Evolutionary conservation across 2,113 vertebrate species (phyloP), one percentile per base, ranked within the genome.

Genomic region (Tretioscincus oriximinensis): DNA sequence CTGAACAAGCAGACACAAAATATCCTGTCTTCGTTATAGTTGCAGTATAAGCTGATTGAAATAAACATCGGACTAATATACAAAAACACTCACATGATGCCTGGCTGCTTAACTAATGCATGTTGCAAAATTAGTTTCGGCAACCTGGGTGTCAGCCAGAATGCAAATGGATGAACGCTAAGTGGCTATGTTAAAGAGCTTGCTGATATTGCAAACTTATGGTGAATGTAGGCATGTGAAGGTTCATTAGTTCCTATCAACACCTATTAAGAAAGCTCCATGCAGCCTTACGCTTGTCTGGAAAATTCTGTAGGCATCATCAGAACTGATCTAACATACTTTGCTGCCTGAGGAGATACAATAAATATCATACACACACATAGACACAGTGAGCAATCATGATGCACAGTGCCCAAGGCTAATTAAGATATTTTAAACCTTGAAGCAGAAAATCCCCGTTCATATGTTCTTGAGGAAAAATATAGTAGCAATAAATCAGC

Each of bases 191-290:
- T 90, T 85, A 86, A 86, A 75, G 2, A 89, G 67, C 80, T 88
- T 88, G 74, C 80, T 80, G 74, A 87, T 85, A 85, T 20, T 86
- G 76, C 0, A 14, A 41, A 78, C 31, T 11, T 71, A 47, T 24
- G 81, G 84, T n/a, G 63, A 31, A 80, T 77, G 70, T 81, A 70
- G 73, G 78, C 80, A 68, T 73, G 78, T 0, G 1, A 86, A 0
- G 26, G 76, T 84, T 90, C 88, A 84, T 90, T 90, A 86, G 67
- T 84, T 90, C 88, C 85, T 86, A 88, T 87, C 88, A 91, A 87
- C 85, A 87, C 67, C 64, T 76, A 77, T 90, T 87, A 89, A 49
- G 75, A 86, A 89, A 90, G 76, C 64, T 54, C 29, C 78, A 82
- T 1, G 2, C 84, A 72, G 49, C 67, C 84, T 89, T 85, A 45